These are phyloP conservation scores for Watsonalla cultraria DNA, from an alignment of 2,888 invertebrate species.

Conservation along the genomic window DNA sequence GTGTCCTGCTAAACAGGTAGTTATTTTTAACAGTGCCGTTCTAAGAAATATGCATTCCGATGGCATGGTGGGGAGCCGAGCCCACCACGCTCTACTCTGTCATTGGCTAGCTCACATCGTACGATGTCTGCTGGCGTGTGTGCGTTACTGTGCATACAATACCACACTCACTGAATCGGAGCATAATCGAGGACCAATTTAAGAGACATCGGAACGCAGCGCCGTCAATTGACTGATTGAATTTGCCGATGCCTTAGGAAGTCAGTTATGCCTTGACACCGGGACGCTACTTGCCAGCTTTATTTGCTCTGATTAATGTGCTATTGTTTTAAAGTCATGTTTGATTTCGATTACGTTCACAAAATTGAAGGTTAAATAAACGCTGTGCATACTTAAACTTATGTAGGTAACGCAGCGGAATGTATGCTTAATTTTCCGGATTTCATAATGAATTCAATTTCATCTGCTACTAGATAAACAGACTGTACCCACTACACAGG, in stretches of 20 bases:
- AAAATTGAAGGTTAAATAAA: background rate
- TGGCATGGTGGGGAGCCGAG: conserved; percentile 70
- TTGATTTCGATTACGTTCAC: background rate
- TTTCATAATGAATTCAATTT: no score
- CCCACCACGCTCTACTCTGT: conserved; percentile 56
- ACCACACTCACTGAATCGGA: conserved; percentile 48
- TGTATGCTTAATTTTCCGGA: background rate
- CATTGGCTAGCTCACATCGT: conserved; percentile 68
- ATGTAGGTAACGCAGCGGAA: background rate
- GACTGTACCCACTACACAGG: no score
- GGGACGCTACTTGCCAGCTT: conserved; percentile 28
- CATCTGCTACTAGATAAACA: no score
- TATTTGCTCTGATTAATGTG: conserved; percentile 42
- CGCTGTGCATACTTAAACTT: background rate
- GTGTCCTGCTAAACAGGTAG: conserved; percentile 63
- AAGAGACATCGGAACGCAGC: conserved; percentile 46
- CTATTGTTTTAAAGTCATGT: conserved; percentile 8
- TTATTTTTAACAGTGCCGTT: conserved; percentile 75
- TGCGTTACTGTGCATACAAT: conserved; percentile 41
- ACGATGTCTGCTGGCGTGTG: conserved; percentile 61
- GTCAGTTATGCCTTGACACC: conserved; percentile 55
- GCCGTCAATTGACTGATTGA: conserved; percentile 55
- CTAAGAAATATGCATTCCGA: conserved; percentile 67
- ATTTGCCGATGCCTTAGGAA: conserved; percentile 68
- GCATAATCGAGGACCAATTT: conserved; percentile 64